These are phyloP conservation scores for Sinohyriopsis cumingii DNA, from an alignment of 2,888 invertebrate genomes.

Conservation along the genomic window DNA sequence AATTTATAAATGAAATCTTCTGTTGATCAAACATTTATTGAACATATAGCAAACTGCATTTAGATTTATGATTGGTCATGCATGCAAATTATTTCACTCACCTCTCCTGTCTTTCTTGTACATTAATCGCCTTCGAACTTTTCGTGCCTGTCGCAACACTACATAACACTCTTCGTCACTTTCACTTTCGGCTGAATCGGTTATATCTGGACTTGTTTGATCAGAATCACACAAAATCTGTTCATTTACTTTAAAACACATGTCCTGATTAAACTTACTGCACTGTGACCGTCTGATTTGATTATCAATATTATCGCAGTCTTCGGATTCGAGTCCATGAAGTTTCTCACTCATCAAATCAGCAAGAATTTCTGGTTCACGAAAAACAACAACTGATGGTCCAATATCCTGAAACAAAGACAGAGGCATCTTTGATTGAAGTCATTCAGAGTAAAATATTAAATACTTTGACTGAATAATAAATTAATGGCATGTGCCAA, in stretches of 20 bases:
- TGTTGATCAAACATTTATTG: no score
- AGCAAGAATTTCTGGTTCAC: constrained; percentile 54
- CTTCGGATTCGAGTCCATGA: constrained; percentile 48
- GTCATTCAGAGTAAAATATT: no score
- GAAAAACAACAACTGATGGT: constrained; percentile 57
- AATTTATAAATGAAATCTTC: no score
- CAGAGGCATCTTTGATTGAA: not conserved
- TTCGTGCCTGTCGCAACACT: constrained; percentile 30
- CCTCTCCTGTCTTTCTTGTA: no score
- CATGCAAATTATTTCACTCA: no score
- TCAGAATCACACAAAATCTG: constrained; percentile 42
- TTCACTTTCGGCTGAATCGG: constrained; percentile 29
- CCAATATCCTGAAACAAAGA: constrained; percentile 36
- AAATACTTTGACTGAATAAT: no score
- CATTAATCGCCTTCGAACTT: constrained; percentile 22
- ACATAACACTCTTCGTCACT: constrained; percentile 38
- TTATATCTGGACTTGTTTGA: constrained; percentile 27
- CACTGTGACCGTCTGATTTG: constrained; percentile 36
- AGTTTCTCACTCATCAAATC: constrained; percentile 52
- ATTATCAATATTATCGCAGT: constrained; percentile 29
- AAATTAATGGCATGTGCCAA: no score
- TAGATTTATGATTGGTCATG: no score
- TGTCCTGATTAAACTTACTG: constrained; percentile 41
- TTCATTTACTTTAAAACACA: constrained; percentile 43
- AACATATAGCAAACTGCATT: no score